phyloP scores from a whole-genome alignment of 2,113 vertebrate genomes.

The Stigmatopora argus region DNA sequence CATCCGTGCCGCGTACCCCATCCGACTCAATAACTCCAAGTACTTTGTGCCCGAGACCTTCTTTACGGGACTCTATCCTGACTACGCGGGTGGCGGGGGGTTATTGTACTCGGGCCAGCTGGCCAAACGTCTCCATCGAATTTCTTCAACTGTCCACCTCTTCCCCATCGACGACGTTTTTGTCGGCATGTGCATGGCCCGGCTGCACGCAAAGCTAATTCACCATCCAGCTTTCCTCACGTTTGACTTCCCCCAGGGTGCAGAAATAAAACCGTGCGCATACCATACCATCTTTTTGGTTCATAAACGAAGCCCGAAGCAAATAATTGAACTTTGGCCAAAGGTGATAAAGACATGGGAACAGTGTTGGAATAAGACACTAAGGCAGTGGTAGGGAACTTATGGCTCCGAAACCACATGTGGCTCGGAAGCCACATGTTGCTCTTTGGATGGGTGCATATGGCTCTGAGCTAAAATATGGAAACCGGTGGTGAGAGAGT shows the following conservation, averaged over 20 bases:
- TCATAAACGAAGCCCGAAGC: slow-evolving; percentile 59
- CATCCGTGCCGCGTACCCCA: slow-evolving; percentile 40
- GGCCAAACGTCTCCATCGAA: slow-evolving; percentile 44
- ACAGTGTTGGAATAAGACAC: slow-evolving; percentile 39
- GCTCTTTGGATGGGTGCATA: too few species aligned
- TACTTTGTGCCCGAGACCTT: slow-evolving; percentile 70
- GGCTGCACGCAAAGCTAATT: slow-evolving; percentile 46
- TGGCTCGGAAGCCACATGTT: too few species aligned
- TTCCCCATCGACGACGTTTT: slow-evolving; percentile 75
- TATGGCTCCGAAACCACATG: too few species aligned
- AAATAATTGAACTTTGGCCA: slow-evolving; percentile 55
- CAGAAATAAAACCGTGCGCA: slow-evolving; percentile 38
- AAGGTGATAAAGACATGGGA: slow-evolving; percentile 12
- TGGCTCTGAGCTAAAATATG: too few species aligned
- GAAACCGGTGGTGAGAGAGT: too few species aligned
- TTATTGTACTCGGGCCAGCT: slow-evolving; percentile 67
- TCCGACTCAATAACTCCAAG: slow-evolving; percentile 37
- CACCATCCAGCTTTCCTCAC: slow-evolving; percentile 67
- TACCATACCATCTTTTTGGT: slow-evolving; percentile 65
- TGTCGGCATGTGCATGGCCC: slow-evolving; percentile 71
- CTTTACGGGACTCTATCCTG: slow-evolving; percentile 66
- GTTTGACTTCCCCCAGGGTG: slow-evolving; percentile 55
- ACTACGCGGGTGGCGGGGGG: slow-evolving; percentile 67
- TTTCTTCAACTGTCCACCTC: slow-evolving; percentile 60
- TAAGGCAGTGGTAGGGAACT: slow-evolving; percentile 19